Base-by-base conservation (phyloP, 2,797 vertebrate species). In the Oreonectes daqikongensis region DNA sequence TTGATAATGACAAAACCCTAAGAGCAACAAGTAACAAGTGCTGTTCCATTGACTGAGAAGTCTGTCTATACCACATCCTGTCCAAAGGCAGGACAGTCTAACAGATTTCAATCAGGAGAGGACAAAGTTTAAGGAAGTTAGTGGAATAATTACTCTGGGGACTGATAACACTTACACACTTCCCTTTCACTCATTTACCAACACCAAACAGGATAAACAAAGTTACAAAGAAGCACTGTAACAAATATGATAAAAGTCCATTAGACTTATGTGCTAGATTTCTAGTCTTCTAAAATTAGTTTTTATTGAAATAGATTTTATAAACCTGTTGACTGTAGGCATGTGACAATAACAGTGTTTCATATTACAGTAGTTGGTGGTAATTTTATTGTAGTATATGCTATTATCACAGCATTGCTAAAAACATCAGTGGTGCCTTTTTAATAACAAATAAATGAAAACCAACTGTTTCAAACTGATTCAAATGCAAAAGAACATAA, bases 121-220 rank as follows among this genome's bases (percentile, higher is more conserved):
- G 55, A 46, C 46, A 52, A 75, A 65, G 52, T 48, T 75, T 15
- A 52, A 72, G 35, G 61, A 65, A 68, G 22, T 79, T 74, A n/a
- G 35, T 5, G 1, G 1, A 14, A 20, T 65, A 14, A 61, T 70
- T 38, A 40, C 38, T 77, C 61, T 70, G 32, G 48, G 61, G 63
- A 53, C 72, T 66, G 57, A 38, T 57, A 59, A 50, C 65, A 60
- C 53, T 22, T 53, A 38, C 63, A 24, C 71, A 17, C 77, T 17
- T 79, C 77, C 70, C 59, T 74, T 75, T 88, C 82, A 89, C 91
- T 86, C 78, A n/a, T 32, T 32, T 10, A 59, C 17, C 32, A 64
- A 44, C 28, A 22, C 11, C 57, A 63, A 26, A 24, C 46, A 17
- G 60, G 46, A 18, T 61, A 61, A n/a, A 35, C 9, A 50, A 50